Base-by-base conservation (phyloP, 1,140 invertebrate genomes). In the Nebria ingens region DNA sequence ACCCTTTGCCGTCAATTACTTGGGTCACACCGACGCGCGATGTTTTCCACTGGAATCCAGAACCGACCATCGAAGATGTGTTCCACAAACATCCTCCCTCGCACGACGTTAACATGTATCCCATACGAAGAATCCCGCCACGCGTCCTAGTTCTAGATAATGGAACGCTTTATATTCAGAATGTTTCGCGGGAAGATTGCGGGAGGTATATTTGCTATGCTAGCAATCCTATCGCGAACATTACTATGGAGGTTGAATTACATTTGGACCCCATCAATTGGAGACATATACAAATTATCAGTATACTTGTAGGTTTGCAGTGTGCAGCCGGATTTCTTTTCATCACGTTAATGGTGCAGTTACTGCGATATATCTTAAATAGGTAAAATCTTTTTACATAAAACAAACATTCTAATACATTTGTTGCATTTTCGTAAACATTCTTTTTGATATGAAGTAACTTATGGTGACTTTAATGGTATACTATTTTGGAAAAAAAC, bases 191-290 rank as follows among this genome's bases (percentile, higher is more conserved):
- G 55, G 76, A 81, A 56, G 91, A 95, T 71, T 85, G 86, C 59
- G 93, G 93, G n/a, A 73, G 82, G 20, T 97, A 95, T 71, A 81
- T 83, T 34, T 97, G 93, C 67, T 84, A 85, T 63, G 91, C 89
- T 13, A 82, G 83, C 55, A 95, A 93, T 73, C 81, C 87, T 11
- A 77, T 87, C 51, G 84, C 84, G 23, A 93, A 91, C 67, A 71
- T 79, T 2, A 87, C 86, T 3, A 76, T 79, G 6, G 81, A 80
- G 63, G 79, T 91, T 19, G 79, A 82, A 21, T 73, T 92, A 9
- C 84, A 83, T 59, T 84, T 91, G 67, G 87, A 91, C 71, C 86
- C 86, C 2, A 81, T 86, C 63, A 87, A 86, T 50, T 83, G 91
- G 72, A 82, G 83, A 62, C 80, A 85, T 54, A 85, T 93, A 20